Conservation (phyloP, 92 coral and sea anemone genomes). For the Actinernus sp. region DNA sequence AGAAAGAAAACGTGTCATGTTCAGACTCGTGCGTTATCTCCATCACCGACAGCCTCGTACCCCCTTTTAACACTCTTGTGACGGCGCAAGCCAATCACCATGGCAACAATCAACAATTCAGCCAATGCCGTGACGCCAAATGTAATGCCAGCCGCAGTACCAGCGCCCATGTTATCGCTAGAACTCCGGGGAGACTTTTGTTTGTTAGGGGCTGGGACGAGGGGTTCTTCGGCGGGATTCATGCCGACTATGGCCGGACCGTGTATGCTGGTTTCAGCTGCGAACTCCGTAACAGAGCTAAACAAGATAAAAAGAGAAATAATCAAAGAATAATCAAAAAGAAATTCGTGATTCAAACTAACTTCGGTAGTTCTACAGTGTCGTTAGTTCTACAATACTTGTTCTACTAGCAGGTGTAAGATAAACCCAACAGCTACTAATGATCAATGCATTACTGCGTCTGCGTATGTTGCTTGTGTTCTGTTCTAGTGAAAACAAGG, state of each 20-base stretch:
- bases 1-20: neutral
- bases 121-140: conserved; percentile 65
- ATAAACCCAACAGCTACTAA: too few species aligned
- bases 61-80: conserved; percentile 21
- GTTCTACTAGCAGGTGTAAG: too few species aligned
- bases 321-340: too few species aligned
- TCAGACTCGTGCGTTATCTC: neutral
- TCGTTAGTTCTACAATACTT: too few species aligned
- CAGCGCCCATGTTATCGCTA: conserved; percentile 50
- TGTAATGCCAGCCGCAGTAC: conserved; percentile 71
- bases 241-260: conserved; percentile 53
- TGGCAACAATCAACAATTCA: conserved; percentile 51
- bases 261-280: conserved; percentile 15
- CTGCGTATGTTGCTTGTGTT: too few species aligned
- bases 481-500: too few species aligned
- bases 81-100: conserved; percentile 64
- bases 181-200: conserved; percentile 24
- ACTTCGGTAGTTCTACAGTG: too few species aligned
- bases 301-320: neutral
- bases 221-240: conserved; percentile 5
- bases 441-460: too few species aligned
- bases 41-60: conserved; percentile 35
- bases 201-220: neutral
- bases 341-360: too few species aligned
- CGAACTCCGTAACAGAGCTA: conserved; percentile 37